Conservation (phyloP, 2,113 vertebrate species). For the Crocuta crocuta region DNA sequence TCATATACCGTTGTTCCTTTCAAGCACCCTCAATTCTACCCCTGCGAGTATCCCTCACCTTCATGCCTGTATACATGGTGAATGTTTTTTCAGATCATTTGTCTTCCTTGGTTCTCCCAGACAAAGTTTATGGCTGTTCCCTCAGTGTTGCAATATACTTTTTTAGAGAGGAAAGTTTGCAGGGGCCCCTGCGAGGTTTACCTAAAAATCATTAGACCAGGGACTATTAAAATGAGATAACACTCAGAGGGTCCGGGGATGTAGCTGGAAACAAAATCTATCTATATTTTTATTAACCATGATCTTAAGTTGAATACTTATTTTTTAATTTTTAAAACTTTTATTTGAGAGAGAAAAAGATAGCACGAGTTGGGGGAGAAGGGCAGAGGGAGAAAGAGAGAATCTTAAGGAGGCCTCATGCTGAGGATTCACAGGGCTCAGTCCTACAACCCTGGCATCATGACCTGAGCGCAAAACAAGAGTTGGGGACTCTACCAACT, state of each 20-base stretch:
- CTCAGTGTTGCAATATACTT: background rate
- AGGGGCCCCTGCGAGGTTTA: background rate
- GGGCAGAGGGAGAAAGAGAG: no score
- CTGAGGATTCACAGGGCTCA: no score
- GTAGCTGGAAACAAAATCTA: background rate
- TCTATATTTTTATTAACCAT: background rate
- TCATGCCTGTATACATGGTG: fast-evolving
- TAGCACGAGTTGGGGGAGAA: no score
- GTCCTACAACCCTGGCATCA: no score
- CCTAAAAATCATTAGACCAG: background rate
- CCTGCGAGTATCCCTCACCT: background rate
- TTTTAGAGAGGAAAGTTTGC: background rate
- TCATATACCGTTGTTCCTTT: background rate
- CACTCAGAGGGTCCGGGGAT: background rate
- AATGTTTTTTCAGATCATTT: background rate
- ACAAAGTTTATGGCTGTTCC: background rate
- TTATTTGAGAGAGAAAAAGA: no score
- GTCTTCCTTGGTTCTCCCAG: background rate
- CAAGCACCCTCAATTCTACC: background rate
- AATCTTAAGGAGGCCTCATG: no score
- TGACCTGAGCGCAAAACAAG: no score
- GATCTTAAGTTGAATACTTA: constrained; percentile 37
- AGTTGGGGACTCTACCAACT: no score
- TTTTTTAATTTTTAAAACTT: no score
- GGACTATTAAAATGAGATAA: background rate